phyloP scores from a whole-genome alignment of 2,888 invertebrate genomes.

The Sphaerophoria rueppellii region DNA sequence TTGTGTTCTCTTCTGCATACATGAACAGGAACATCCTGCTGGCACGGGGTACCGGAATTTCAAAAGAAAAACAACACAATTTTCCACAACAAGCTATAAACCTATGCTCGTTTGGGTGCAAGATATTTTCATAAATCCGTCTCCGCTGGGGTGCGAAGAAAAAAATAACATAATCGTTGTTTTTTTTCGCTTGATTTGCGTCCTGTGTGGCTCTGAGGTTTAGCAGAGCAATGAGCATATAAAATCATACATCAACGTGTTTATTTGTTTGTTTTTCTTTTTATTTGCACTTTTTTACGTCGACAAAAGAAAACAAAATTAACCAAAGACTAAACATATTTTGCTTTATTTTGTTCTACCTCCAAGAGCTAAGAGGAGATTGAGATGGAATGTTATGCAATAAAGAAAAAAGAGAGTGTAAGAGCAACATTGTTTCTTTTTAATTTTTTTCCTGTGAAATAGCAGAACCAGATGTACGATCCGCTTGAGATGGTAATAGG shows the following conservation, averaged over 20 bases:
- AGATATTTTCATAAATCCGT: not conserved
- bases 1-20: no score
- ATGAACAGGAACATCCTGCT: no score
- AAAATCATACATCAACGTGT: not conserved
- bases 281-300: constrained; percentile 28
- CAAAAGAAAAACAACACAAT: no score
- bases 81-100: constrained; percentile 6
- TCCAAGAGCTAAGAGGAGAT: constrained; percentile 3
- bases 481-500: no score
- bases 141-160: not conserved
- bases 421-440: no score
- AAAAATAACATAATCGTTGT: constrained; percentile 14
- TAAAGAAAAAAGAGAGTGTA: no score
- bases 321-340: constrained; percentile 35
- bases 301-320: constrained; percentile 55
- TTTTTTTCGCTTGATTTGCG: constrained; percentile 31
- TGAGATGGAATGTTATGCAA: constrained; percentile 12
- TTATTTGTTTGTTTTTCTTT: constrained; percentile 51
- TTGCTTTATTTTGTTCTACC: not conserved
- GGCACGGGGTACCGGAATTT: no score
- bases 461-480: no score
- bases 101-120: not conserved
- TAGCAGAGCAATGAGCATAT: not conserved
- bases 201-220: constrained; percentile 7
- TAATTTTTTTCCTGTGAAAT: no score